Evolutionary conservation across 1,140 invertebrate species (phyloP).

Genomic region (Pemphigus obesinymphae): DNA sequence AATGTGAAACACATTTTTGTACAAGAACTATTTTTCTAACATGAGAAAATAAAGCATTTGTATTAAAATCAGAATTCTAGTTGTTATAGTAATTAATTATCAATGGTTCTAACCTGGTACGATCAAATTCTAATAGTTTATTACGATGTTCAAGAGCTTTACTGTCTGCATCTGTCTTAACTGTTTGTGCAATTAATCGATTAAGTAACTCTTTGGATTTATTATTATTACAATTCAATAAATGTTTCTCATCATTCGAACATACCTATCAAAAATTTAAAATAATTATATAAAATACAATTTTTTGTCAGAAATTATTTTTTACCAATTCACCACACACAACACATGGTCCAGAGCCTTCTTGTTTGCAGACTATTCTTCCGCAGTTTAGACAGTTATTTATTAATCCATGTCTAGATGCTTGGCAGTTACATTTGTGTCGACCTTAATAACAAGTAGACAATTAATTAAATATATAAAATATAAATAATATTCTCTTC

Average conservation of each 20-base stretch:
- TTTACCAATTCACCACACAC: conserved; percentile 80
- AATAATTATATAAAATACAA: not conserved
- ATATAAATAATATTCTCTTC: conserved; percentile 41
- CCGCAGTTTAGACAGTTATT: conserved; percentile 94
- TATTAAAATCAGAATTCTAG: too few relatives aligned
- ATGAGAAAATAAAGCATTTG: too few relatives aligned
- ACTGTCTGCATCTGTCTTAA: conserved; percentile 53
- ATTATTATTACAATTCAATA: conserved; percentile 63
- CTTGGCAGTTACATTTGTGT: conserved; percentile 86
- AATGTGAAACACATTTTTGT: too few relatives aligned
- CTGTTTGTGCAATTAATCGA: conserved; percentile 51
- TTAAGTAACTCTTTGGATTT: conserved; percentile 66
- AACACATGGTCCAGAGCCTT: conserved; percentile 92
- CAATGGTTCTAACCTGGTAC: conserved; percentile 59
- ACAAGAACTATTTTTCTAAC: too few relatives aligned
- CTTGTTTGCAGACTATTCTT: conserved; percentile 89
- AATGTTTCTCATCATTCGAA: conserved; percentile 66
- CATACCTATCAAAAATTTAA: conserved; percentile 57
- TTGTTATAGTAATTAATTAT: too few relatives aligned
- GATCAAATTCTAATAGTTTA: conserved; percentile 79
- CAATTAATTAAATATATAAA: conserved; percentile 31
- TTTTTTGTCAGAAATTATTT: not conserved
- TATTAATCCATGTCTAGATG: conserved; percentile 80
- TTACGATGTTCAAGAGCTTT: conserved; percentile 76
- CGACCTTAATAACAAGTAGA: conserved; percentile 60